Conservation (phyloP, 2,888 invertebrate genomes). For the Dolichopus griseipennis region DNA sequence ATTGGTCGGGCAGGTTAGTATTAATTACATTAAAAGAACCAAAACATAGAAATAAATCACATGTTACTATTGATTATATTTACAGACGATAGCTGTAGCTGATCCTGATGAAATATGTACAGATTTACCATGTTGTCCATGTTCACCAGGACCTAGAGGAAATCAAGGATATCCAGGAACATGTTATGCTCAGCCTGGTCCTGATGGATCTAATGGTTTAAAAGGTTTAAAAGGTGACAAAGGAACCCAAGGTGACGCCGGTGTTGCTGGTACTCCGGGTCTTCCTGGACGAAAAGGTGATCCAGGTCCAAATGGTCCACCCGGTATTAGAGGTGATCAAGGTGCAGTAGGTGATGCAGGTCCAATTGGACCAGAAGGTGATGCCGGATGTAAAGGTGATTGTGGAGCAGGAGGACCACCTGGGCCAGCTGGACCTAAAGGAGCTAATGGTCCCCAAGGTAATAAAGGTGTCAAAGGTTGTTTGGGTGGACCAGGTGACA, state of each 20-base stretch:
- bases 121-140: not conserved
- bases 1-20: not conserved
- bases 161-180: not conserved
- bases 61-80: not conserved
- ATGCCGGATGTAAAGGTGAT: not conserved
- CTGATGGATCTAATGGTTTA: not conserved
- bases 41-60: too few relatives aligned
- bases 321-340: not conserved
- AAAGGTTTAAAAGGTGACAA: not conserved
- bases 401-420: not conserved
- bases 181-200: not conserved
- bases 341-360: not conserved
- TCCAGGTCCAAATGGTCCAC: not conserved
- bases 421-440: not conserved
- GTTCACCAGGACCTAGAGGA: not conserved
- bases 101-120: not conserved
- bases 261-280: not conserved
- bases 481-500: not conserved
- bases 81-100: not conserved
- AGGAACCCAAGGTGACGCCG: not conserved
- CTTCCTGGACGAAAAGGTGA: not conserved
- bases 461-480: not conserved
- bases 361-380: not conserved
- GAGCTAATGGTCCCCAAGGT: not conserved
- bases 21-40: too few relatives aligned